Percentiles rank a stretch among this genome's conserved stretches.
These are phyloP conservation scores for Hippopotamus amphibius DNA, from an alignment of 2,113 vertebrate species.

Conservation along the genomic window DNA sequence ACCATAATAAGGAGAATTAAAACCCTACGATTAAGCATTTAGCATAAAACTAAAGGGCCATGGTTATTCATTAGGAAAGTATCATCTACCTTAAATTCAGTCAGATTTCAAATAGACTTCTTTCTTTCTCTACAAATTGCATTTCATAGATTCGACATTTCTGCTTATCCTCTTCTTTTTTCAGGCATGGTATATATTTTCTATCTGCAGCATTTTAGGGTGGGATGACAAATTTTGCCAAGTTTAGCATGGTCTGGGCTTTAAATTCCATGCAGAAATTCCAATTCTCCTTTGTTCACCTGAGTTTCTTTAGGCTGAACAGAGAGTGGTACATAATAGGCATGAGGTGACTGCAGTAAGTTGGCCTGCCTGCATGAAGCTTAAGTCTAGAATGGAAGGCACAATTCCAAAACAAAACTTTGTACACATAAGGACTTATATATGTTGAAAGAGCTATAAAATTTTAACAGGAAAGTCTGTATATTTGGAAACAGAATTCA, in stretches of 20 bases:
- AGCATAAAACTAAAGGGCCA: slow-evolving; percentile 74
- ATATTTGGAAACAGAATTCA: slow-evolving; percentile 21
- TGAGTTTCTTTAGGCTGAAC: background rate
- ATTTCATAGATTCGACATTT: slow-evolving; percentile 63
- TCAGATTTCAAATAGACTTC: slow-evolving; percentile 65
- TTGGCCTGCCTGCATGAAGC: background rate
- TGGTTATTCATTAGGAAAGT: slow-evolving; percentile 67
- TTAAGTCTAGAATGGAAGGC: background rate
- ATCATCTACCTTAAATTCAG: slow-evolving; percentile 55
- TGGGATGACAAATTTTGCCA: slow-evolving; percentile 45
- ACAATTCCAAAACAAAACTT: background rate
- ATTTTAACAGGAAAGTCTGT: background rate
- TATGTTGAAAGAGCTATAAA: background rate
- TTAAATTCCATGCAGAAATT: background rate
- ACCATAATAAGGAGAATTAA: slow-evolving; percentile 65
- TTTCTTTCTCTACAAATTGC: slow-evolving; percentile 63
- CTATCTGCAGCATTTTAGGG: slow-evolving; percentile 35
- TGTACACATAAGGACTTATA: background rate
- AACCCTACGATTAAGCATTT: slow-evolving; percentile 73
- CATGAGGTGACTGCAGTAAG: background rate
- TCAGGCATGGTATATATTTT: slow-evolving; percentile 55
- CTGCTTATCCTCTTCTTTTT: slow-evolving; percentile 44
- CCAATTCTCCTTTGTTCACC: background rate
- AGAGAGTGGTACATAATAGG: background rate
- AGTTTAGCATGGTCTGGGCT: slow-evolving; percentile 23